Evolutionary conservation across 2,888 invertebrate genomes (phyloP).

Genomic region (Eilema griseolum): DNA sequence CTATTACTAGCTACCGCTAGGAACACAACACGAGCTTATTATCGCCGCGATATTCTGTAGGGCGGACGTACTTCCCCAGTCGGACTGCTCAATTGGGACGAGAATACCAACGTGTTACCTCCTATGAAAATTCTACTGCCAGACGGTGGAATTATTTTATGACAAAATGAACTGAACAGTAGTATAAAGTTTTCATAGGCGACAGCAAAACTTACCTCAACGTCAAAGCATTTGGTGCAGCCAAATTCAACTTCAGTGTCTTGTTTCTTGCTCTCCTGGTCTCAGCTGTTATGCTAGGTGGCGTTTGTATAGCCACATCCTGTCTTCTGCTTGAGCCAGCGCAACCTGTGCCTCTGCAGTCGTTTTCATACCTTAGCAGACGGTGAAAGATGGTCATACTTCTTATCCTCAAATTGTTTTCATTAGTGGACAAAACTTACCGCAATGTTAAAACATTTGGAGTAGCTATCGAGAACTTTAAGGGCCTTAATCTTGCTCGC

Average conservation of each 20-base stretch:
- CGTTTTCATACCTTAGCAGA: slow-evolving; percentile 26
- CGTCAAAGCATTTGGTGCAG: slow-evolving; percentile 76
- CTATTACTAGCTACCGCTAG: too few species aligned
- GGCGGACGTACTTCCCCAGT: too few species aligned
- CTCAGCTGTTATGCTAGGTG: slow-evolving; percentile 90
- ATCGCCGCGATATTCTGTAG: too few species aligned
- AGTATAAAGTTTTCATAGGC: background rate
- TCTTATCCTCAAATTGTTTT: slow-evolving; percentile 10
- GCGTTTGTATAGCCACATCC: slow-evolving; percentile 91
- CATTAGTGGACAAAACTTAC: slow-evolving; percentile 50
- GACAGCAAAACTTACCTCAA: slow-evolving; percentile 64
- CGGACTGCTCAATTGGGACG: too few species aligned
- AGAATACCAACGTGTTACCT: too few species aligned
- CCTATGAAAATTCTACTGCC: too few species aligned
- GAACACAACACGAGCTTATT: too few species aligned
- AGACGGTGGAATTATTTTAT: too few species aligned
- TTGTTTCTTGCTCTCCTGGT: slow-evolving; percentile 80
- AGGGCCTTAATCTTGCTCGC: slow-evolving; percentile 71
- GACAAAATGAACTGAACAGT: background rate
- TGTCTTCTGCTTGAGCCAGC: slow-evolving; percentile 73
- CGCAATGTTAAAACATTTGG: slow-evolving; percentile 78
- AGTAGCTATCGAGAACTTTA: slow-evolving; percentile 74
- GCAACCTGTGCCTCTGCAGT: slow-evolving; percentile 26
- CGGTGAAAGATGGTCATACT: slow-evolving; percentile 19
- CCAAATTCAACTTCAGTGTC: slow-evolving; percentile 74